A percentile compares a stretch with the other conserved stretches of the same genome.
These are phyloP conservation scores for Colletes gigas DNA, from an alignment of 1,140 invertebrate genomes.

Conservation along the genomic window DNA sequence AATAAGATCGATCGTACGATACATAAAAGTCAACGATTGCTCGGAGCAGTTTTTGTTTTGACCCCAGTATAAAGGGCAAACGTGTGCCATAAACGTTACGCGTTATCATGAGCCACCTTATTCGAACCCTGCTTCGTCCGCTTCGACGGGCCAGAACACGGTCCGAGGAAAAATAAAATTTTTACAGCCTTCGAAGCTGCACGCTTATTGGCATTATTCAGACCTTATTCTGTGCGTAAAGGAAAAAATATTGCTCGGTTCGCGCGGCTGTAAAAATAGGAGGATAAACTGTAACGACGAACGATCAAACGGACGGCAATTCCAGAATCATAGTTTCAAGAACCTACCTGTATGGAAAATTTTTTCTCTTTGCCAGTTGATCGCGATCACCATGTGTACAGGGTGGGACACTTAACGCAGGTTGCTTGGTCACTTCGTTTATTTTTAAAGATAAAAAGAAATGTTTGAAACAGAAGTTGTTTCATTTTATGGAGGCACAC, in stretches of 20 bases:
- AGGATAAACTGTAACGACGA: constrained; percentile 14
- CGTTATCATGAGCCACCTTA: constrained; percentile 8
- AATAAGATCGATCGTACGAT: not conserved
- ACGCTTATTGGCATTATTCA: constrained; percentile 37
- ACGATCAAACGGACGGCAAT: not conserved
- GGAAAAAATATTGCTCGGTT: not conserved
- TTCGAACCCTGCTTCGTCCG: constrained; percentile 1
- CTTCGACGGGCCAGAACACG: too few relatives aligned
- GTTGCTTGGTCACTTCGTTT: too few relatives aligned
- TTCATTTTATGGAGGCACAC: too few relatives aligned
- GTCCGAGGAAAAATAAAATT: constrained; percentile 37
- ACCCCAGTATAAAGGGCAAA: constrained; percentile 20
- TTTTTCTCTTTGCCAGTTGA: not conserved
- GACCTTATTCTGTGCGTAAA: not conserved
- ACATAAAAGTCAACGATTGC: not conserved
- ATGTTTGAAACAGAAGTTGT: too few relatives aligned
- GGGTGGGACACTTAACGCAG: too few relatives aligned
- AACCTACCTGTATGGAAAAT: not conserved
- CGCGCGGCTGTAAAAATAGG: not conserved
- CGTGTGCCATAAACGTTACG: constrained; percentile 29
- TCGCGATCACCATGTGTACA: not conserved
- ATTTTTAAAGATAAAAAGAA: too few relatives aligned
- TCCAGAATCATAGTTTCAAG: constrained; percentile 7
- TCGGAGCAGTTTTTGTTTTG: constrained; percentile 1
- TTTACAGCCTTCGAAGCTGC: constrained; percentile 17